These are phyloP conservation scores for Ochotona curzoniae DNA, from an alignment of 2,113 vertebrate genomes.

Conservation along the genomic window DNA sequence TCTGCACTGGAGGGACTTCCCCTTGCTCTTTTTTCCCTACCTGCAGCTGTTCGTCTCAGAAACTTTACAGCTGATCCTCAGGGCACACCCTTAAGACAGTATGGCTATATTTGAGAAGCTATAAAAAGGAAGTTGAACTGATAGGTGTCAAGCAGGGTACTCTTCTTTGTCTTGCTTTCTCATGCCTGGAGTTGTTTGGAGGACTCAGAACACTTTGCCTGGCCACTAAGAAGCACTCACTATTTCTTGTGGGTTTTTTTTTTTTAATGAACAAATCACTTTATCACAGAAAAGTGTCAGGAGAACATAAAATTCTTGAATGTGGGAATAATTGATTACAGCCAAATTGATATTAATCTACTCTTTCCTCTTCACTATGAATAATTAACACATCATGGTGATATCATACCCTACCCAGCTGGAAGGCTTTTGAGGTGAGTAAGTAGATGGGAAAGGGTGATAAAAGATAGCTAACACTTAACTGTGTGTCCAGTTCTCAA, in stretches of 20 bases:
- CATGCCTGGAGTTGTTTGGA: not conserved
- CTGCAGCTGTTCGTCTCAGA: not conserved
- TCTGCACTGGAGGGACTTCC: not conserved
- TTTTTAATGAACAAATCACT: not conserved
- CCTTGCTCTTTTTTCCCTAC: not conserved
- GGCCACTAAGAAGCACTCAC: not conserved
- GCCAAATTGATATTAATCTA: not conserved
- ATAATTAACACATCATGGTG: not conserved
- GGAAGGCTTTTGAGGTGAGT: not conserved
- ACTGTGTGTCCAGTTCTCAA: not conserved
- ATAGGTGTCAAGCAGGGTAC: not conserved
- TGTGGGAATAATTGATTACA: not conserved
- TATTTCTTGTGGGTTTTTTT: not conserved
- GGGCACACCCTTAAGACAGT: not conserved
- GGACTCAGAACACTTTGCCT: not conserved
- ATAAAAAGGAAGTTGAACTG: not conserved
- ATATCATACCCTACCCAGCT: not conserved
- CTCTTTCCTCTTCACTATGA: not conserved
- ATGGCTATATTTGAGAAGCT: not conserved
- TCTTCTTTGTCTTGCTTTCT: slow-evolving; percentile 15
- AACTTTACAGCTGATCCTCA: not conserved
- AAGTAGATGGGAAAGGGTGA: not conserved
- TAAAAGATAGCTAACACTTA: not conserved
- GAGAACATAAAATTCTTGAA: not conserved
- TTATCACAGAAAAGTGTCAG: not conserved